Base-by-base conservation (phyloP, 2,797 vertebrate species). In the Emys orbicularis region DNA sequence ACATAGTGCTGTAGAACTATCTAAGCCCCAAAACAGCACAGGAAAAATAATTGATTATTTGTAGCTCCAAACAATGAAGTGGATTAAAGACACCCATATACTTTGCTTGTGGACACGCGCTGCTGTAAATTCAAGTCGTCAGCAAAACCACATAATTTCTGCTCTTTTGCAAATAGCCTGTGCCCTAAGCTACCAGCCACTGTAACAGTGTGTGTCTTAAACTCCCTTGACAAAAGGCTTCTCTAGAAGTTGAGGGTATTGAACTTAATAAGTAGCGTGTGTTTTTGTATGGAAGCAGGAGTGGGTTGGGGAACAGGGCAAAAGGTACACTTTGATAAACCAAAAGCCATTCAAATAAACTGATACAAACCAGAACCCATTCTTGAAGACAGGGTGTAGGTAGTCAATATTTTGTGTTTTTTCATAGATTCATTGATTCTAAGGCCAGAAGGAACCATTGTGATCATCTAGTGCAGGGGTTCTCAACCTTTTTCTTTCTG, bases 121-220 rank as follows among this genome's bases (percentile, higher is more conserved):
- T 92, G 61, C 85, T 84, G 83, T 88, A 91, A 95, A 91, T 89
- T 90, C 56, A 87, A 80, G 44, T 84, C 29, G 72, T 85, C 81
- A 90, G 84, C 5, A 90, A 91, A 97, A 88, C 0, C 10, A 76
- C 8, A 12, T 12, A 2, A 31, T 68, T 76, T 88, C 81, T 87
- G 15, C 44, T 57, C 29, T 92, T 90, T 86, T 92, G 41, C 34
- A 89, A 85, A 83, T 82, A 81, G 3, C 53, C n/a, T 79, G 12
- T 77, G 79, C 88, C 57, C 7, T n/a, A 84, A 81, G 89, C 68
- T 89, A 91, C 57, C 1, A 1, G 87, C 61, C 5, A 52, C 29
- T 57, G 16, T 83, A 94, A 86, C 56, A 85, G 59, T 6, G 25
- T 79, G 57, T 88, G 49, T 77, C 56, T 93, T 90, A 89, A 92